These are phyloP conservation scores for Montipora sp. DNA, from an alignment of 64 coral and sea anemone genomes.

Conservation along the genomic window DNA sequence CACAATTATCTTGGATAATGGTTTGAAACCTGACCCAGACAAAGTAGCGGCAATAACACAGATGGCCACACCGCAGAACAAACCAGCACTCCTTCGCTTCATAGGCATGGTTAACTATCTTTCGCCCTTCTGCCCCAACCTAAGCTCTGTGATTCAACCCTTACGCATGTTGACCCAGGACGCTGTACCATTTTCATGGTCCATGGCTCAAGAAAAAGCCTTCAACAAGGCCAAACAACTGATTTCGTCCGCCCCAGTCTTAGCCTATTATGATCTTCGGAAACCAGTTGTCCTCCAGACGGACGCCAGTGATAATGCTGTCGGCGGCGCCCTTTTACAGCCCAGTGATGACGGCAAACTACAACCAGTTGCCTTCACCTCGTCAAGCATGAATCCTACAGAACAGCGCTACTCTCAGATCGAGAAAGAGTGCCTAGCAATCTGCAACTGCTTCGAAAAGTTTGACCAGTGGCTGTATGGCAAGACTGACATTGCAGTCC, in stretches of 20 bases:
- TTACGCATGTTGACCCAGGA: too few relatives aligned
- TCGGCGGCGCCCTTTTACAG: slow-evolving; percentile 36
- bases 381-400: too few relatives aligned
- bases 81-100: slow-evolving; percentile 55
- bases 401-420: too few relatives aligned
- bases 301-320: slow-evolving; percentile 25
- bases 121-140: slow-evolving; percentile 50
- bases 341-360: slow-evolving; percentile 56
- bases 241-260: slow-evolving; percentile 52
- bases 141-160: slow-evolving; percentile 13
- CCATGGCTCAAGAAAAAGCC: too few relatives aligned
- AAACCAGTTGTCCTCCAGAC: slow-evolving; percentile 53
- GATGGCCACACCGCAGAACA: slow-evolving; percentile 37
- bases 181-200: too few relatives aligned
- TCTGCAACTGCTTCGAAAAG: slow-evolving; percentile 63
- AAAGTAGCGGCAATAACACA: slow-evolving; percentile 55
- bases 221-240: too few relatives aligned
- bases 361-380: too few relatives aligned
- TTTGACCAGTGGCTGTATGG: slow-evolving; percentile 58
- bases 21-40: slow-evolving; percentile 54
- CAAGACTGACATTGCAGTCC: slow-evolving; percentile 57
- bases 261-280: slow-evolving; percentile 51
- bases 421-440: too few relatives aligned
- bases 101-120: background rate
- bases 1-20: slow-evolving; percentile 1